A percentile compares a stretch with the other conserved stretches of the same genome.
Conservation (phyloP, 2,113 vertebrate genomes). For the Muscicapa adusta region DNA sequence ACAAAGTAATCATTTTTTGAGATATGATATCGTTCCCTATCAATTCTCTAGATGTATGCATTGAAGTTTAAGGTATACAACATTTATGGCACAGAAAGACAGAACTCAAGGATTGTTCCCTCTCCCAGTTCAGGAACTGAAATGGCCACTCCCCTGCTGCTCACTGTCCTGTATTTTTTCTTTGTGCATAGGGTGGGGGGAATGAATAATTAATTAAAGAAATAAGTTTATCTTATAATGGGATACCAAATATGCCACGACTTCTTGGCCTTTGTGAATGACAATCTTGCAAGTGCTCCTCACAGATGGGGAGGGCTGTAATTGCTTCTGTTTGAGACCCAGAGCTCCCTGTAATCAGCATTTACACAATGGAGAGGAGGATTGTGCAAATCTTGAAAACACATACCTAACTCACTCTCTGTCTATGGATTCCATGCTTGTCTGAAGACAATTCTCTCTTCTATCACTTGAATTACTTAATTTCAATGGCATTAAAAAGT, state of each 20-base stretch:
- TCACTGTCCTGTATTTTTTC: background rate
- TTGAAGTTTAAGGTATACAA: background rate
- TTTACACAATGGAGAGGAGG: background rate
- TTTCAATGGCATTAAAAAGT: background rate
- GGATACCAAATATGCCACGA: background rate
- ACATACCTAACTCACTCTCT: background rate
- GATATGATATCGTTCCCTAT: background rate
- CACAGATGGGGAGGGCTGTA: background rate
- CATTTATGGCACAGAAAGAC: background rate
- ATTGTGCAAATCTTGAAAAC: background rate
- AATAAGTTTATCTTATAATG: background rate
- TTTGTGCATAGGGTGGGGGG: background rate
- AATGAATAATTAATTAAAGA: background rate
- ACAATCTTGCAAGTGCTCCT: background rate
- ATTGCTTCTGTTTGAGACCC: background rate
- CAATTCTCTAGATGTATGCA: background rate
- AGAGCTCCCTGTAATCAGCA: background rate
- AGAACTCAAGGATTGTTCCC: background rate
- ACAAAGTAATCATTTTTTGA: background rate
- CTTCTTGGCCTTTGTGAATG: background rate
- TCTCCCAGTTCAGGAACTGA: background rate
- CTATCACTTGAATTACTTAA: background rate
- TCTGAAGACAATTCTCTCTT: background rate
- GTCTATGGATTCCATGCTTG: background rate
- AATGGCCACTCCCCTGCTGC: background rate